phyloP scores from a whole-genome alignment of 2,113 vertebrate genomes.

The Ammodytes dubius region DNA sequence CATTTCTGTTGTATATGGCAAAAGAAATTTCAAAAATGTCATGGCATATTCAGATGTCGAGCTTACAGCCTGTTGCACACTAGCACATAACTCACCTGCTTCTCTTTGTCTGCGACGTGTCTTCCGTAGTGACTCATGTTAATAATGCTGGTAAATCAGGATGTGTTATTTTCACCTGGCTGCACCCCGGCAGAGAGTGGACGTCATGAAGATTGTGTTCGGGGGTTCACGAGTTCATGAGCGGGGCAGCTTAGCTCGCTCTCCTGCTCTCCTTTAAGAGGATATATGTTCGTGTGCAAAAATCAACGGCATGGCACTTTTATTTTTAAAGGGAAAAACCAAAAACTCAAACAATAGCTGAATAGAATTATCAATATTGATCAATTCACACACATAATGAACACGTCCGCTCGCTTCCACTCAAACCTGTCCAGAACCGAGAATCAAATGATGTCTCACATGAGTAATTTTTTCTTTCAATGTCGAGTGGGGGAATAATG shows the following conservation, averaged over 20 bases:
- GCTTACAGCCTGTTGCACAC: conserved; percentile 24
- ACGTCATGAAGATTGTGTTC: background rate
- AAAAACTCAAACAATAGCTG: background rate
- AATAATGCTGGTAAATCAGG: background rate
- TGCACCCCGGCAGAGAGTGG: background rate
- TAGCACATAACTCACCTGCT: background rate
- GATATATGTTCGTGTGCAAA: background rate
- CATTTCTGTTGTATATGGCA: too few relatives aligned
- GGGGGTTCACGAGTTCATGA: background rate
- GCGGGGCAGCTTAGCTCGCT: background rate
- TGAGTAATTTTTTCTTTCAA: background rate
- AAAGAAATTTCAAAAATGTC: background rate
- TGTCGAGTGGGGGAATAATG: conserved; percentile 40
- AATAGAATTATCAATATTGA: background rate
- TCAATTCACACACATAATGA: background rate
- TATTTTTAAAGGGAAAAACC: background rate
- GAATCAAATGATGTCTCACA: background rate
- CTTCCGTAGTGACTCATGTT: background rate
- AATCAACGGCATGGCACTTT: background rate
- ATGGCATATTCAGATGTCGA: background rate
- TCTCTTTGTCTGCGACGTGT: background rate
- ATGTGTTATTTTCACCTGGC: background rate
- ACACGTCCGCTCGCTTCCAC: background rate
- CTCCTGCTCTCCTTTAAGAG: background rate
- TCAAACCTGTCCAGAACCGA: background rate